A percentile compares a stretch with the other conserved stretches of the same genome.
phyloP scores from a whole-genome alignment of 2,113 vertebrate genomes.

The Dunckerocampus dactyliophorus region DNA sequence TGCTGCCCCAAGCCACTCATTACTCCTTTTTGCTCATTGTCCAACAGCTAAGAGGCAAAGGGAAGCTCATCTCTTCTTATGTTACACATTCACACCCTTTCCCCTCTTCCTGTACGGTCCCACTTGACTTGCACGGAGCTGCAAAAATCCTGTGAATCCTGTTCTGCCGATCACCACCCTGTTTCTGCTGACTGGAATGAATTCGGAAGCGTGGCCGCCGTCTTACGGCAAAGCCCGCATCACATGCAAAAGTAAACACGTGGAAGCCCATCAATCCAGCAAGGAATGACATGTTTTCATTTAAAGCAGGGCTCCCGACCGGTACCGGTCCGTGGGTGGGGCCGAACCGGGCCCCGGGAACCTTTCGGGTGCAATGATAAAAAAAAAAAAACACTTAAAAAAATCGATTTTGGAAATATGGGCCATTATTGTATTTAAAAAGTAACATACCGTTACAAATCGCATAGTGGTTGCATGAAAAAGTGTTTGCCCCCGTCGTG shows the following conservation, averaged over 20 bases:
- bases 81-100: neutral
- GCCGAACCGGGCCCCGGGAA: too few relatives aligned
- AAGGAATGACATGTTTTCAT: too few relatives aligned
- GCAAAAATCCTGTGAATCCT: conserved; percentile 18
- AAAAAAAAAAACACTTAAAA: too few relatives aligned
- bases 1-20: conserved; percentile 4
- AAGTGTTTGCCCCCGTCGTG: too few relatives aligned
- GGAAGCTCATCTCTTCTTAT: too few relatives aligned
- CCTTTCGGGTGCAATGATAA: too few relatives aligned
- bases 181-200: neutral
- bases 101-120: neutral
- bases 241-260: neutral
- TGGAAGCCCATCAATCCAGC: neutral
- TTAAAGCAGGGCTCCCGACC: too few relatives aligned
- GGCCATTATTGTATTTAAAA: too few relatives aligned
- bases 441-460: too few relatives aligned
- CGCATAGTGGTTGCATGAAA: too few relatives aligned
- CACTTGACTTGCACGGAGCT: neutral
- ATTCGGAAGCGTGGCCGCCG: neutral
- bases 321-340: too few relatives aligned
- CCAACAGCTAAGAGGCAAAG: neutral
- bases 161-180: conserved; percentile 8
- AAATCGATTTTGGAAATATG: too few relatives aligned
- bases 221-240: neutral
- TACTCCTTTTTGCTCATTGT: neutral